These are phyloP conservation scores for Acanthornis magna DNA, from an alignment of 2,797 vertebrate species.

Conservation along the genomic window DNA sequence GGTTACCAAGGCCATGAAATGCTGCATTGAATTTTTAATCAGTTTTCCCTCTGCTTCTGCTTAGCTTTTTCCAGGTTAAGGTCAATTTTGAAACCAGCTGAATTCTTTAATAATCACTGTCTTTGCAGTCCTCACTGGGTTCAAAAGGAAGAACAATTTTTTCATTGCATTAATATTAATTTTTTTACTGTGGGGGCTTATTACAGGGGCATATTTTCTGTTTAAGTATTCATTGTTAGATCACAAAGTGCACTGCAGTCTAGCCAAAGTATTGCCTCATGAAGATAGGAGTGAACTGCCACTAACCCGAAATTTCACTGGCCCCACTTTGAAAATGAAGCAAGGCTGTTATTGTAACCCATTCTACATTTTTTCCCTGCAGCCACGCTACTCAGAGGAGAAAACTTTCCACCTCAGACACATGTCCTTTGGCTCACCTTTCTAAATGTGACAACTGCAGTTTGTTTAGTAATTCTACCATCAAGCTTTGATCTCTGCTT, in stretches of 20 bases:
- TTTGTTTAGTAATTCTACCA: conserved; percentile 13
- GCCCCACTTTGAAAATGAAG: neutral
- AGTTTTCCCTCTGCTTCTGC: conserved; percentile 40
- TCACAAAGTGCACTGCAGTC: neutral
- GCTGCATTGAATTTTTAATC: conserved; percentile 63
- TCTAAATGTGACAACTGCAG: neutral
- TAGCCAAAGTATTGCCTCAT: conserved; percentile 5
- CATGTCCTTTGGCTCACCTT: conserved; percentile 42
- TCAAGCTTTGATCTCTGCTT: neutral
- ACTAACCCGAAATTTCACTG: neutral
- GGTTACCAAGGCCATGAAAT: conserved; percentile 36
- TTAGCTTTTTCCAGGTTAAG: conserved; percentile 67
- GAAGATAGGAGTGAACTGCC: neutral
- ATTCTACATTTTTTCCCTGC: neutral
- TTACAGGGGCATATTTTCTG: conserved; percentile 55
- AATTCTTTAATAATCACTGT: conserved; percentile 47
- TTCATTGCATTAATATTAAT: conserved; percentile 70
- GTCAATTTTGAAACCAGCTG: conserved; percentile 51
- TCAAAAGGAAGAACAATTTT: conserved; percentile 58
- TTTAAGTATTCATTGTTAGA: conserved; percentile 66
- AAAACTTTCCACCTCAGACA: neutral
- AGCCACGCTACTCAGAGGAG: neutral
- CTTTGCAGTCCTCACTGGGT: conserved; percentile 46
- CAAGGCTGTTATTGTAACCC: neutral
- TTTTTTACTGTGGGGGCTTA: conserved; percentile 59